Evolutionary conservation across 2,888 invertebrate genomes (phyloP).

Genomic region (Tetanocera ferruginea): DNA sequence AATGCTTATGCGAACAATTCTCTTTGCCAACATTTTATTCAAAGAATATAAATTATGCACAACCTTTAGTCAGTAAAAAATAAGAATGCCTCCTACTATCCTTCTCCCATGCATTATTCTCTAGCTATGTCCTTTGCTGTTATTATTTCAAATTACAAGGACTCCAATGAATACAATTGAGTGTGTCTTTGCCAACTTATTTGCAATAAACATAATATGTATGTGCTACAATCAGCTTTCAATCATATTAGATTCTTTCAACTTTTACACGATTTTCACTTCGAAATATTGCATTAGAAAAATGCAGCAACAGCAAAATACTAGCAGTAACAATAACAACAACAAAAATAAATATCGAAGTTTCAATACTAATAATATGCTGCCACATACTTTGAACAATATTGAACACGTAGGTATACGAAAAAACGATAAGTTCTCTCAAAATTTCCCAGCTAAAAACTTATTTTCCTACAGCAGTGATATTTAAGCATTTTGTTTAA

Average conservation of each 20-base stretch:
- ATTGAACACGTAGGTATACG: constrained; percentile 36
- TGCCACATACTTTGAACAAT: constrained; percentile 23
- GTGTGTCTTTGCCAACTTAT: too few species aligned
- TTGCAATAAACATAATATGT: not conserved
- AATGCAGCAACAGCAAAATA: not conserved
- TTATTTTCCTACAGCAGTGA: too few species aligned
- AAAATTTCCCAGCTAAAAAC: constrained; percentile 11
- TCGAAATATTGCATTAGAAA: not conserved
- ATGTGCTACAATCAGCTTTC: not conserved
- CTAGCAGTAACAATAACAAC: not conserved
- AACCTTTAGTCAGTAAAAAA: too few species aligned
- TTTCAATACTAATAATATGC: constrained; percentile 18
- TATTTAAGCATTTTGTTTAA: too few species aligned
- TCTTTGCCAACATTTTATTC: too few species aligned
- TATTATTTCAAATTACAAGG: not conserved
- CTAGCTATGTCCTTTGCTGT: not conserved
- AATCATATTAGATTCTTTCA: constrained; percentile 16
- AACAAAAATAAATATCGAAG: not conserved
- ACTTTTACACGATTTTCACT: constrained; percentile 12
- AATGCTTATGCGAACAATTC: too few species aligned
- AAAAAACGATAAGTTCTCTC: constrained; percentile 38
- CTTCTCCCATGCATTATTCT: not conserved
- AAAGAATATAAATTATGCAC: too few species aligned
- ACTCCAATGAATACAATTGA: not conserved
- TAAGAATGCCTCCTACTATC: too few species aligned